These are phyloP conservation scores for Tragelaphus strepsiceros DNA, from an alignment of 2,113 vertebrate genomes.

Conservation along the genomic window DNA sequence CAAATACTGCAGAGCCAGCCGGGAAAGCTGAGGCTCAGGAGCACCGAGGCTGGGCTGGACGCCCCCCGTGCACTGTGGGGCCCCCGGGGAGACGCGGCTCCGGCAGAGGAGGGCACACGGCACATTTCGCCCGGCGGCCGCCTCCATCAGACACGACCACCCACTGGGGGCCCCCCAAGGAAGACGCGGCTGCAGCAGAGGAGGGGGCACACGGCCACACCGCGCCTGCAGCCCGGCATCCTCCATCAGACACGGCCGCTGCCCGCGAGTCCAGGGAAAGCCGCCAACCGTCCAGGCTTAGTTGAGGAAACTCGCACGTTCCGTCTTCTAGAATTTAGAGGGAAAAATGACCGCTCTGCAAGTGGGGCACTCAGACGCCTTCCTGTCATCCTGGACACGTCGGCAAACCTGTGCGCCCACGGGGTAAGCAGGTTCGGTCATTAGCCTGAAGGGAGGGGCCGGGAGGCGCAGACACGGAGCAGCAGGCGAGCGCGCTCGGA, in stretches of 20 bases:
- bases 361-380: neutral
- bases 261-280: neutral
- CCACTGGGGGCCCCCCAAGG: no score
- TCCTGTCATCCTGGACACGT: neutral
- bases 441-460: neutral
- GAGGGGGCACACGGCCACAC: neutral
- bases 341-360: neutral
- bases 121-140: no score
- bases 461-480: neutral
- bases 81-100: neutral
- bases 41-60: neutral
- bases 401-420: neutral
- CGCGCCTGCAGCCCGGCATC: no score
- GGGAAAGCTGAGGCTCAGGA: neutral
- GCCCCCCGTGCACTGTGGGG: fast-evolving
- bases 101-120: fast-evolving
- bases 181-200: neutral
- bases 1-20: neutral
- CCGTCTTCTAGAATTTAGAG: neutral
- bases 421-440: neutral
- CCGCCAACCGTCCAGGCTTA: neutral
- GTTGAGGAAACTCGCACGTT: neutral
- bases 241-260: neutral
- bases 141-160: neutral
- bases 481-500: neutral